Evolutionary conservation across 2,113 vertebrate species (phyloP).

Genomic region (Salvator merianae): DNA sequence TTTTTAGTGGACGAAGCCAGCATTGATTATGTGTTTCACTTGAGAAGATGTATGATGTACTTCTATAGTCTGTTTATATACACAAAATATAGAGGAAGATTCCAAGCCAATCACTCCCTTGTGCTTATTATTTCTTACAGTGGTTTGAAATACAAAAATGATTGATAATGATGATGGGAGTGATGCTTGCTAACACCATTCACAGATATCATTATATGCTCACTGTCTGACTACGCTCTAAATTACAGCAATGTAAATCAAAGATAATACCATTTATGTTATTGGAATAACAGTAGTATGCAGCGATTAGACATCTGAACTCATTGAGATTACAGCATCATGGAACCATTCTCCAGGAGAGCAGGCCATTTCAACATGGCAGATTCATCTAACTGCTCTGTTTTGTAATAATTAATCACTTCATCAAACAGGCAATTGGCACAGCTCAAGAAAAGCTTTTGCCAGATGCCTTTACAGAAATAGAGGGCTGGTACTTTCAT

Average conservation of each 20-base stretch:
- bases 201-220: constrained; percentile 12
- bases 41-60: neutral
- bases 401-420: constrained; percentile 34
- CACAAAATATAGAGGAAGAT: constrained; percentile 16
- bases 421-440: constrained; percentile 8
- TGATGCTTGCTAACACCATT: constrained; percentile 14
- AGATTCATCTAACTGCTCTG: constrained; percentile 28
- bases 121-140: constrained; percentile 28
- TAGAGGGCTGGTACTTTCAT: neutral
- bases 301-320: constrained; percentile 21
- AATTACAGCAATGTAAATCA: constrained; percentile 31
- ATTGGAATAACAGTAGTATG: constrained; percentile 24
- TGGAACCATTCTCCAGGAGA: constrained; percentile 23
- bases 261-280: constrained; percentile 1
- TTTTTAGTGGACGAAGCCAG: neutral
- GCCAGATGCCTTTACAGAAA: neutral
- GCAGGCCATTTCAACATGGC: constrained; percentile 24
- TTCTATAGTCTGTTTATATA: neutral
- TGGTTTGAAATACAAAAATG: constrained; percentile 30
- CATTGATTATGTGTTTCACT: constrained; percentile 5
- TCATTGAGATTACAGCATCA: constrained; percentile 10
- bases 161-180: constrained; percentile 35
- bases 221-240: constrained; percentile 5
- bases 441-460: constrained; percentile 2
- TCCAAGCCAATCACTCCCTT: constrained; percentile 12